Conservation (phyloP, 2,888 invertebrate genomes). For the Apodemia duryi region DNA sequence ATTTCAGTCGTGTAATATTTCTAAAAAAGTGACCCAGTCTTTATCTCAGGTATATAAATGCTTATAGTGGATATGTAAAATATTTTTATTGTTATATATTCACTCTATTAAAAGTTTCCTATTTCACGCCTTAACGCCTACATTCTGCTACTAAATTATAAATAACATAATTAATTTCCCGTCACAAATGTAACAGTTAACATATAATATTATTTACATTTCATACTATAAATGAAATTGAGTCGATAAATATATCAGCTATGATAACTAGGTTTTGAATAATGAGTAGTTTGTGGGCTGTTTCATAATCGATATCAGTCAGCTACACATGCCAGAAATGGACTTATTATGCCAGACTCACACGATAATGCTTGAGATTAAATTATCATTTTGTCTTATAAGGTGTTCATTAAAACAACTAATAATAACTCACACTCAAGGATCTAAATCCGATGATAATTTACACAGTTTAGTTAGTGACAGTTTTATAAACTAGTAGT, state of each 20-base stretch:
- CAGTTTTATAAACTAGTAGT: too few relatives aligned
- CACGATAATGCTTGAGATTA: not conserved
- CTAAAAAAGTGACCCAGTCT: too few relatives aligned
- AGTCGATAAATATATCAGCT: conserved; percentile 28
- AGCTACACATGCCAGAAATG: conserved; percentile 19
- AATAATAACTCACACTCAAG: not conserved
- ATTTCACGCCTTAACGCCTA: not conserved
- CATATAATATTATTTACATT: conserved; percentile 21
- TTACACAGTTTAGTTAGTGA: too few relatives aligned
- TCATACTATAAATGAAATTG: conserved; percentile 22
- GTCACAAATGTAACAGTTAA: conserved; percentile 27
- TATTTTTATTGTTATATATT: too few relatives aligned
- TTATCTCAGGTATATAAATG: too few relatives aligned
- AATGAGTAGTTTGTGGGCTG: conserved; percentile 28
- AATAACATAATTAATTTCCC: conserved; percentile 29
- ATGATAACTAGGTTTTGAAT: conserved; percentile 33
- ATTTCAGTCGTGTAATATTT: too few relatives aligned
- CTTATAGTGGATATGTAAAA: too few relatives aligned
- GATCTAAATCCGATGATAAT: not conserved
- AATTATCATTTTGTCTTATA: conserved; percentile 25
- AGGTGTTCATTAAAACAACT: conserved; percentile 29
- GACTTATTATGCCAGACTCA: not conserved
- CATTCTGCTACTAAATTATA: conserved; percentile 19
- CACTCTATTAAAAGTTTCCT: not conserved
- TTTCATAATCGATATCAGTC: conserved; percentile 33